Evolutionary conservation across 2,888 invertebrate genomes (phyloP), one percentile per base, ranked within the genome.

Genomic region (Nematopogon swammerdamellus): DNA sequence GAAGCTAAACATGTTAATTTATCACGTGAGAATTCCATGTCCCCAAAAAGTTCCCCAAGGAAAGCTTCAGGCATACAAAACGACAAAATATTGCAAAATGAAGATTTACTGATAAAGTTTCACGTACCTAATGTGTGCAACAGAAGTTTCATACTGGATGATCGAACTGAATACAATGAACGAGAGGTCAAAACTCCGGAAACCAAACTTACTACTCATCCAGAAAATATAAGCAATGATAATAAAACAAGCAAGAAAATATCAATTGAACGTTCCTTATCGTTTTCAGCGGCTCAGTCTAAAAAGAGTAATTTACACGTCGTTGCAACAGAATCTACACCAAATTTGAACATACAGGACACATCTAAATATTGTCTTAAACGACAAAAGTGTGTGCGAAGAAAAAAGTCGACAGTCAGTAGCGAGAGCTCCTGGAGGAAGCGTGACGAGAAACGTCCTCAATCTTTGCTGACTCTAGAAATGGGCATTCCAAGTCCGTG

Each of bases 321-420:
- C 1, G 57, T 63, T 3, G 64, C 70, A 16, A 68, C 72, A 36
- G 72, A 67, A 57, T 77, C 76, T 2, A 77, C 74, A 8, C 74
- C 79, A 19, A 72, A 77, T 56, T 59, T 79, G 47, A 68, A 65
- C 54, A 56, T 62, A 2, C 60, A 61, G 49, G 68, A 67, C 53
- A 63, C 63, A 4, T 60, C 62, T 5, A 73, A 72, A 54, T 59
- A 71, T 5, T 67, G 72, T 51, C 61, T 84, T 30, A 82, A 79
- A 61, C 68, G 85, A 18, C 85, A 85, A 60, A 79, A 71, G 55
- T 84, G 85, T 57, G 81, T 85, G 16, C 67, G 85, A 2, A 71
- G 83, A 53, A 79, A 82, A 56, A 81, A 80, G 54, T 76, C 74
- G 2, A 74, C 72, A 14, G 66, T 70, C 0, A 76, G 75, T 50